These are phyloP conservation scores for Allophyes oxyacanthae DNA, from an alignment of 2,888 invertebrate species.

Conservation along the genomic window DNA sequence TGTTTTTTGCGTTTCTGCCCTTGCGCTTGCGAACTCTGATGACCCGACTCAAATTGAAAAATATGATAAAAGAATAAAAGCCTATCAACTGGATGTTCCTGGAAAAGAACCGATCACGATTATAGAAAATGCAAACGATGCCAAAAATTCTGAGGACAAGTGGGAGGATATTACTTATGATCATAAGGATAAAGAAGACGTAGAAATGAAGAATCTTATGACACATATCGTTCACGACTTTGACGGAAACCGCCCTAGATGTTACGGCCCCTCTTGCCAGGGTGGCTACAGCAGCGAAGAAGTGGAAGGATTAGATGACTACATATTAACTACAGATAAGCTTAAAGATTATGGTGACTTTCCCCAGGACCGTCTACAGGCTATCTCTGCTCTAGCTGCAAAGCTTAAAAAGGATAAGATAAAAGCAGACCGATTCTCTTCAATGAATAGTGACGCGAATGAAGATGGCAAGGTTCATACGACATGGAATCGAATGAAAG, in stretches of 20 bases:
- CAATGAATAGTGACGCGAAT: conserved; percentile 59
- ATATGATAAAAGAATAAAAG: conserved; percentile 79
- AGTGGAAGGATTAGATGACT: conserved; percentile 89
- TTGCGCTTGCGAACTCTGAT: conserved; percentile 70
- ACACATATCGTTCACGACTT: conserved; percentile 81
- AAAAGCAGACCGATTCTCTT: conserved; percentile 66
- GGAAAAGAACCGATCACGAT: conserved; percentile 89
- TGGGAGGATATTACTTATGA: conserved; percentile 67
- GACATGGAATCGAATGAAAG: conserved; percentile 87
- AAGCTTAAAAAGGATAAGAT: conserved; percentile 85
- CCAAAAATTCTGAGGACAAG: conserved; percentile 56
- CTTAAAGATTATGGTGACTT: conserved; percentile 83
- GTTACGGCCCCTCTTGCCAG: conserved; percentile 85
- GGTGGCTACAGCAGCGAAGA: conserved; percentile 72
- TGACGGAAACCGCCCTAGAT: conserved; percentile 74
- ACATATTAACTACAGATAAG: conserved; percentile 90
- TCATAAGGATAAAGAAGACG: conserved; percentile 66
- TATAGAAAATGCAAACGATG: conserved; percentile 79
- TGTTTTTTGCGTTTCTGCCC: conserved; percentile 71
- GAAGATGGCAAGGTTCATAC: conserved; percentile 76
- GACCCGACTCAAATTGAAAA: conserved; percentile 76
- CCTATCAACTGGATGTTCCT: conserved; percentile 88
- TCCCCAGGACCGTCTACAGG: conserved; percentile 79
- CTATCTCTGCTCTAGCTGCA: conserved; percentile 81
- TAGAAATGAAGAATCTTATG: conserved; percentile 81